Conservation (phyloP, 2,888 invertebrate species). For the Apodemia mormo region DNA sequence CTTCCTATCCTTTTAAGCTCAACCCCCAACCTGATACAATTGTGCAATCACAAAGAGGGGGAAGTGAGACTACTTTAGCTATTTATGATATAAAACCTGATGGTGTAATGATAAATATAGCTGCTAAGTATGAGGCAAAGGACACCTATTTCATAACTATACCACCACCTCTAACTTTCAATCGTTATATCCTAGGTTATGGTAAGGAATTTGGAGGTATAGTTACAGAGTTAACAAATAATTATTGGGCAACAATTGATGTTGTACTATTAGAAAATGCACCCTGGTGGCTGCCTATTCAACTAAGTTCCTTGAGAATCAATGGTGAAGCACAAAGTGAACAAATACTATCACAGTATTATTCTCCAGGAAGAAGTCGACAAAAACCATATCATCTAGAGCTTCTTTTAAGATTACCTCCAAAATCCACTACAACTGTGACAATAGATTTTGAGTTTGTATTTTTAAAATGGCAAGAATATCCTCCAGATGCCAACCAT, state of each 20-base stretch:
- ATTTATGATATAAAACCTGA: conserved; percentile 85
- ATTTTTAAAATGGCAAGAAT: conserved; percentile 99
- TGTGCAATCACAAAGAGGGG: conserved; percentile 85
- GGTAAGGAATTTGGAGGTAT: conserved; percentile 96
- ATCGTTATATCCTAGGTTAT: conserved; percentile 92
- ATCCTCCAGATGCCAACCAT: conserved; percentile 99
- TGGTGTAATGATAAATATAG: conserved; percentile 86
- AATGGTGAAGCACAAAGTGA: conserved; percentile 83
- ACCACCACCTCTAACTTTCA: conserved; percentile 87
- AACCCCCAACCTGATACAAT: conserved; percentile 83
- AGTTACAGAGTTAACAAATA: conserved; percentile 91
- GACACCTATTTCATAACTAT: conserved; percentile 74
- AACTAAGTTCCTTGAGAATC: conserved; percentile 92
- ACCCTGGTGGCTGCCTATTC: conserved; percentile 94
- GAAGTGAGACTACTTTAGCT: conserved; percentile 84
- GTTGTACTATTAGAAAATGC: conserved; percentile 94
- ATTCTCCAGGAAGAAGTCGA: conserved; percentile 91
- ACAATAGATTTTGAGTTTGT: conserved; percentile 96
- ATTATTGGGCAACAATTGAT: conserved; percentile 87
- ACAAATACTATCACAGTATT: conserved; percentile 75
- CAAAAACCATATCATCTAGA: conserved; percentile 94
- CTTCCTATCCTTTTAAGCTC: conserved; percentile 83
- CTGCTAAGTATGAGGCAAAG: conserved; percentile 77
- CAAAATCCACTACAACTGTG: conserved; percentile 89
- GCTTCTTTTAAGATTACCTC: conserved; percentile 88